Evolutionary conservation across 92 coral and sea anemone species (phyloP).

Genomic region (Palythoa grandis): DNA sequence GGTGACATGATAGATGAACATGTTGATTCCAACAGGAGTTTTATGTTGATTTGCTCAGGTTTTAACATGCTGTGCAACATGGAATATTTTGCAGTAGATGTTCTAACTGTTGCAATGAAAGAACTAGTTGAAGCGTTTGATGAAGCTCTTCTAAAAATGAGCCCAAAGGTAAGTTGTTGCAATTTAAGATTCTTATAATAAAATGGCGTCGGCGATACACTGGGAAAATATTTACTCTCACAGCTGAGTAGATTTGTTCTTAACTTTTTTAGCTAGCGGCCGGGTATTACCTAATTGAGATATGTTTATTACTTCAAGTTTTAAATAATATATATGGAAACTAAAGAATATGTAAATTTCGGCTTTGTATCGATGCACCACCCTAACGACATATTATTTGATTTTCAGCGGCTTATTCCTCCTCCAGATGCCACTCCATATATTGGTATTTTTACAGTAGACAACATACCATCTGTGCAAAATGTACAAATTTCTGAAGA

Average conservation of each 20-base stretch:
- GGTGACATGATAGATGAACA: background rate
- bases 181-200: background rate
- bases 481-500: constrained; percentile 22
- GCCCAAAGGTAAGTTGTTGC: constrained; percentile 20
- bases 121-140: constrained; percentile 23
- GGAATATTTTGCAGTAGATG: background rate
- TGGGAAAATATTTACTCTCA: too few relatives aligned
- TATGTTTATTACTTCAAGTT: too few relatives aligned
- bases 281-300: too few relatives aligned
- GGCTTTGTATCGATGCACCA: background rate
- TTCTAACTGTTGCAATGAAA: background rate
- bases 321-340: too few relatives aligned
- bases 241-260: too few relatives aligned
- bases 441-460: background rate
- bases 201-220: too few relatives aligned
- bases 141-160: background rate
- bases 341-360: too few relatives aligned
- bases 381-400: background rate
- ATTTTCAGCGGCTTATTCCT: constrained; percentile 25
- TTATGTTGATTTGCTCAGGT: constrained; percentile 3
- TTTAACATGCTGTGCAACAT: constrained; percentile 6
- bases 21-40: background rate
- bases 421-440: constrained; percentile 38
- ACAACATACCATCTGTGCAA: constrained; percentile 27
- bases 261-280: too few relatives aligned